These are phyloP conservation scores for Brachypterus glaber DNA, from an alignment of 2,888 invertebrate genomes.

Conservation along the genomic window DNA sequence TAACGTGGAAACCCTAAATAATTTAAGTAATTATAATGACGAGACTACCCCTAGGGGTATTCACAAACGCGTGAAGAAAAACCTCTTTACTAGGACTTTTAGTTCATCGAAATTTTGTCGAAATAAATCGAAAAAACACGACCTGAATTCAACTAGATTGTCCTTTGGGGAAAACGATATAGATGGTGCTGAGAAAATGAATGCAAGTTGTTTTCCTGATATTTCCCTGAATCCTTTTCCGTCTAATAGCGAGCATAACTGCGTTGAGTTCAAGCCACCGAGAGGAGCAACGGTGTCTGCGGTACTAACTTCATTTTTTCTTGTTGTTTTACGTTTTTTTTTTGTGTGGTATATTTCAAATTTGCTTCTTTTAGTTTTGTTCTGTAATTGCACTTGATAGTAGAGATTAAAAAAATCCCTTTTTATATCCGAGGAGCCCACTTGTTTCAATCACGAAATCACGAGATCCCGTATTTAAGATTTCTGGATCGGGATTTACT, in stretches of 20 bases:
- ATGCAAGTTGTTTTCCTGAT: constrained; percentile 37
- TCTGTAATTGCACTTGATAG: too few relatives aligned
- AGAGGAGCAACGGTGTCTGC: constrained; percentile 33
- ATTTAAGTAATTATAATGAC: constrained; percentile 25
- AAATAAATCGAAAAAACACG: constrained; percentile 23
- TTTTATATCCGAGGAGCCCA: too few relatives aligned
- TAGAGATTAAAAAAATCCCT: too few relatives aligned
- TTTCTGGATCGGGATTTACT: too few relatives aligned
- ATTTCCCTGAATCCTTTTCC: constrained; percentile 31
- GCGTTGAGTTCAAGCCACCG: constrained; percentile 26
- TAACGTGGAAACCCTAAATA: constrained; percentile 34
- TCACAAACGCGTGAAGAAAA: constrained; percentile 32
- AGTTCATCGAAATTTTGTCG: constrained; percentile 35
- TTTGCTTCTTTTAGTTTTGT: too few relatives aligned
- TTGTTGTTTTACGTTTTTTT: constrained; percentile 20
- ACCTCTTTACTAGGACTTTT: constrained; percentile 35
- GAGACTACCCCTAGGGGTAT: constrained; percentile 19
- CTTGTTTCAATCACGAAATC: too few relatives aligned
- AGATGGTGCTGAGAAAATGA: constrained; percentile 27
- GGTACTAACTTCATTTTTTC: constrained; percentile 42
- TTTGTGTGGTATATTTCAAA: neutral
- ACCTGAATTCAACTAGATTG: constrained; percentile 30
- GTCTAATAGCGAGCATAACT: constrained; percentile 25
- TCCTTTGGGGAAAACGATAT: constrained; percentile 29
- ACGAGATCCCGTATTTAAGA: too few relatives aligned